A percentile compares a stretch with the other conserved stretches of the same genome.
phyloP scores from a whole-genome alignment of 1,140 invertebrate genomes.

The Lanistes nyassanus region DNA sequence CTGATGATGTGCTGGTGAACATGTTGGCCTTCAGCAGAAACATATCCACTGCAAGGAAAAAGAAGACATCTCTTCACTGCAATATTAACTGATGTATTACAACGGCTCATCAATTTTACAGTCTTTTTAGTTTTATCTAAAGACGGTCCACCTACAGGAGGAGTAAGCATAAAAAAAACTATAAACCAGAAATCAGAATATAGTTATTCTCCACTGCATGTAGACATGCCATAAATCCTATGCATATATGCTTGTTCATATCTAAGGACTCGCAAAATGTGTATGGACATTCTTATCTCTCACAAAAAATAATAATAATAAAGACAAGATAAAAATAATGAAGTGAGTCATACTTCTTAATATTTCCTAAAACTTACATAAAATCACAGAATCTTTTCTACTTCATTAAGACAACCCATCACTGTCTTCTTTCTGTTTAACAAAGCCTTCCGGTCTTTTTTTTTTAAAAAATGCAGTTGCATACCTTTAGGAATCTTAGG shows the following conservation, averaged over 20 bases:
- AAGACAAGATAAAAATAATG: not conserved
- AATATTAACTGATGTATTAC: no score
- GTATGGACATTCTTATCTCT: no score
- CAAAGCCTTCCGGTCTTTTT: not conserved
- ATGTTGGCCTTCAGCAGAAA: constrained; percentile 37
- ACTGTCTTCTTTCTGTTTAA: not conserved
- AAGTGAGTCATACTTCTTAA: not conserved
- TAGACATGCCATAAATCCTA: not conserved
- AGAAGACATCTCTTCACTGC: no score
- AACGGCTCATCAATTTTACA: no score
- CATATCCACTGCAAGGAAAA: constrained; percentile 29
- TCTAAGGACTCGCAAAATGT: no score
- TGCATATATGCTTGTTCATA: no score
- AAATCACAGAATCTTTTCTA: not conserved
- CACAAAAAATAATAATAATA: not conserved
- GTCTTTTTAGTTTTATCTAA: no score
- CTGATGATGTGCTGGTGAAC: constrained; percentile 35
- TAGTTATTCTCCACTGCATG: not conserved
- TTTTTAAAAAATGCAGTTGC: not conserved
- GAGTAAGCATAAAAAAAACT: not conserved
- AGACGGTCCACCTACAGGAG: no score
- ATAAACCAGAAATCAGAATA: not conserved
- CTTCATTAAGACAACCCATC: not conserved
- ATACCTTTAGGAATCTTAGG: constrained; percentile 39
- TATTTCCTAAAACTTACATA: not conserved